Conservation (phyloP, 1,140 invertebrate species). For the Drosophila yakuba region DNA sequence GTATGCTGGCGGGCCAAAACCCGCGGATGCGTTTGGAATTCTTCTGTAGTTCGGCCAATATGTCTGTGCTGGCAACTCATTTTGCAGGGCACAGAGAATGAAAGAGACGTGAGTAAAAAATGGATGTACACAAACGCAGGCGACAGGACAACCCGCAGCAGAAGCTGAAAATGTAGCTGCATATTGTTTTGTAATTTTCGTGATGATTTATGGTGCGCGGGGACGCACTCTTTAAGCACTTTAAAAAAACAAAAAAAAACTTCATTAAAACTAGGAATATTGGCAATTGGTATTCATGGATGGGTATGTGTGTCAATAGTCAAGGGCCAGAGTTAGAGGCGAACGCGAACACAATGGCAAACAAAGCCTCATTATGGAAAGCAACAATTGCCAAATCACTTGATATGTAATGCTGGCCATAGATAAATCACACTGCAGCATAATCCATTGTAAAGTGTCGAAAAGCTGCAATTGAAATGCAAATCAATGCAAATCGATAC, state of each 20-base stretch:
- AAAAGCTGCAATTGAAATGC: conserved; percentile 81
- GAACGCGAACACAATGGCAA: conserved; percentile 50
- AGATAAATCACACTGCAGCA: conserved; percentile 81
- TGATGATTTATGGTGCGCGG: conserved; percentile 58
- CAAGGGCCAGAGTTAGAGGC: conserved; percentile 59
- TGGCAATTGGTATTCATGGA: conserved; percentile 9
- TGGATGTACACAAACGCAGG: conserved; percentile 19
- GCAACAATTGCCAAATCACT: conserved; percentile 66
- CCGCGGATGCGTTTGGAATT: conserved; percentile 44
- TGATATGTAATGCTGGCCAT: conserved; percentile 70
- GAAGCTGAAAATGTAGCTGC: conserved; percentile 34
- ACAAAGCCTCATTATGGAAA: conserved; percentile 73
- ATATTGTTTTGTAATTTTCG: conserved; percentile 76
- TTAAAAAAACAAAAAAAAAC: conserved; percentile 19
- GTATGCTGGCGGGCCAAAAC: conserved; percentile 32
- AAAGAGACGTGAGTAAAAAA: conserved; percentile 13
- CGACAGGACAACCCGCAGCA: conserved; percentile 51
- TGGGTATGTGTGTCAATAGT: conserved; percentile 53
- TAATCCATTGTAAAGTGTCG: conserved; percentile 82
- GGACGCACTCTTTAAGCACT: conserved; percentile 29
- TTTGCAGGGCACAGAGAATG: conserved; percentile 37
- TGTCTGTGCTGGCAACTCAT: conserved; percentile 52
- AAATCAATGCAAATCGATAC: conserved; percentile 82
- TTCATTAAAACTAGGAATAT: conserved; percentile 10
- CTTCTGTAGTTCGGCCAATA: conserved; percentile 40